A percentile compares a stretch with the other conserved stretches of the same genome.
Conservation (phyloP, 2,888 invertebrate genomes). For the Meghimatium bilineatum region DNA sequence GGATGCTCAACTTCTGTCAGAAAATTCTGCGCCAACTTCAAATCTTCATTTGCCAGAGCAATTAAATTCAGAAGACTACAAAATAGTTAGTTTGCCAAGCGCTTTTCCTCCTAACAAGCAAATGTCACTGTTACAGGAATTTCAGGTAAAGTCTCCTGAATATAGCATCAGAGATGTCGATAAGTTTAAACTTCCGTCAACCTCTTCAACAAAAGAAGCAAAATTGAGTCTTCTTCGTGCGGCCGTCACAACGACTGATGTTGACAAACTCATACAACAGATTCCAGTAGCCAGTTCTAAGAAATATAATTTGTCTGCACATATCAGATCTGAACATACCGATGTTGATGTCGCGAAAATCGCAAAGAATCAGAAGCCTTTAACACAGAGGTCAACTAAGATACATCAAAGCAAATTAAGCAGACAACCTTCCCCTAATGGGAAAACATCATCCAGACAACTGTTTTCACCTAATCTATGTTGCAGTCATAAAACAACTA, state of each 20-base stretch:
- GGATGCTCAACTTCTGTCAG: neutral
- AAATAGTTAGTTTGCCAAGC: neutral
- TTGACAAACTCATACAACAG: conserved; percentile 44
- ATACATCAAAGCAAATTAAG: neutral
- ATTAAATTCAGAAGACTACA: neutral
- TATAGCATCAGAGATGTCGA: neutral
- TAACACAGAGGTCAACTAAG: neutral
- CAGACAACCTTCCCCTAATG: neutral
- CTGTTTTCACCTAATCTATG: neutral
- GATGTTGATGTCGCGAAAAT: conserved; percentile 14
- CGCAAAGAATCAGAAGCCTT: conserved; percentile 14
- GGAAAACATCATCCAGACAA: neutral
- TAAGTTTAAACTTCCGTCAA: neutral
- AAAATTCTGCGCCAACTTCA: no score
- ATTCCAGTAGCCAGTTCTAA: conserved; percentile 27
- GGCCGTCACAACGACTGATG: conserved; percentile 43
- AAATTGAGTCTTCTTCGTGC: conserved; percentile 42
- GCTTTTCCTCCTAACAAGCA: neutral
- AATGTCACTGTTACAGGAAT: neutral
- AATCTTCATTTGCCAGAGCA: neutral
- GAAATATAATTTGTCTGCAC: neutral
- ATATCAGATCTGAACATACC: neutral
- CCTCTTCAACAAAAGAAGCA: neutral
- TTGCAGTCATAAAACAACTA: neutral
- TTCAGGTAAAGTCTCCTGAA: neutral